A percentile compares a stretch with the other conserved stretches of the same genome.
Conservation (phyloP, 1,140 invertebrate species). For the Forficula auricularia region DNA sequence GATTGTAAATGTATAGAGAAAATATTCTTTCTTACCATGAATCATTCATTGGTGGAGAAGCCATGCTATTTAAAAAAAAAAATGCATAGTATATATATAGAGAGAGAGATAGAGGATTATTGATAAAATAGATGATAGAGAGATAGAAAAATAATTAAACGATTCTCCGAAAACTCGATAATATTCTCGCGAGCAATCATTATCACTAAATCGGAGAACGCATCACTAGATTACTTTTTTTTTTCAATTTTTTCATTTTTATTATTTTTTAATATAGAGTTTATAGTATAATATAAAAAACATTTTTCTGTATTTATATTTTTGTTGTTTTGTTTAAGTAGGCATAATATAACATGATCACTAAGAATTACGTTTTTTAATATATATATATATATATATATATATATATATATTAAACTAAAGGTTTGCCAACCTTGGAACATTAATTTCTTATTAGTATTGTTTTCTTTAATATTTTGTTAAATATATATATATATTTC, state of each 20-base stretch:
- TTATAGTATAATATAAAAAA: neutral
- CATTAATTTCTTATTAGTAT: neutral
- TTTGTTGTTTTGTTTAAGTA: neutral
- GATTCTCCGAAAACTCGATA: too few relatives aligned
- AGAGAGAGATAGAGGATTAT: too few relatives aligned
- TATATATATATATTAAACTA: neutral
- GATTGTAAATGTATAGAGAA: too few relatives aligned
- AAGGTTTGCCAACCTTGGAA: neutral
- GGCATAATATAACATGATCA: neutral
- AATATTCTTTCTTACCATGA: too few relatives aligned
- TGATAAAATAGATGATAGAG: too few relatives aligned
- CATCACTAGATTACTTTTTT: slow-evolving; percentile 2
- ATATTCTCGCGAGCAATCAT: too few relatives aligned
- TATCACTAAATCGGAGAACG: too few relatives aligned
- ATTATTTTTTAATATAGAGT: neutral
- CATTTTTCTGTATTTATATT: neutral
- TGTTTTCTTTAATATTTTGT: neutral
- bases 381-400: slow-evolving; percentile 4
- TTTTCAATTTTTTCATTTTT: too few relatives aligned
- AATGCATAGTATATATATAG: too few relatives aligned
- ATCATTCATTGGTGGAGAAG: too few relatives aligned
- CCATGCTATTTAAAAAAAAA: too few relatives aligned
- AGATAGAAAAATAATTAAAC: too few relatives aligned
- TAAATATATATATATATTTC: neutral
- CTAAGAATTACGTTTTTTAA: slow-evolving; percentile 1